Evolutionary conservation across 2,888 invertebrate genomes (phyloP), one percentile per base, ranked within the genome.

Genomic region (Hyposoter didymator): DNA sequence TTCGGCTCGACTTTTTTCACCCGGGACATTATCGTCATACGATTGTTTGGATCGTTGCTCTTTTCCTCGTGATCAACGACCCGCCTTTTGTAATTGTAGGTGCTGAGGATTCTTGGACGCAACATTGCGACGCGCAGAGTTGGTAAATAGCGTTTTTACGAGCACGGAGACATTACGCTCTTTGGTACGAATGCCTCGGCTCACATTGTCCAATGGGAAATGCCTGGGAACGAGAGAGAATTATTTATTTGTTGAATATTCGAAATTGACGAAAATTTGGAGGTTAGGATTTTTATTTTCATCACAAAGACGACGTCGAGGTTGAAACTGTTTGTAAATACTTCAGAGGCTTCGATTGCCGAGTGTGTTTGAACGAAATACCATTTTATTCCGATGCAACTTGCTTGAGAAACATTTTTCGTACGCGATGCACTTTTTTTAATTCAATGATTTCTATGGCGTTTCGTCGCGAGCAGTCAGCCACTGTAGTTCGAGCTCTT

Each of bases 31-130:
- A n/a, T 17, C 22, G 28, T 19, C 7, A 28, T 14, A 43, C 17
- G n/a, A 19, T 14, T 10, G 6, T 14, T 6, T 14, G 6, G 2
- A 4, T 32, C 6, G 2, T 66, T 22, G 5, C 49, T 19, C 39
- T 47, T 49, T 66, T n/a, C 49, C 14, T 47, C 32, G 6, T 47
- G 32, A 19, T 66, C 22, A 0, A 2, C 17, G 0, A 62, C 22
- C 35, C 8, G 73, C 12, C 32, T 6, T 10, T 52, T 78, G 19
- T 35, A 1, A 43, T 76, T 52, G 7, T 52, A 35, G 12, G 66
- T 70, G 12, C 64, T 74, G 5, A 75, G 64, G 39, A 82, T 85
- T 52, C 85, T 32, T n/a, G 82, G 69, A 43, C 70, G 82, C 17
- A 70, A 39, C 82, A 81, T 82, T 10, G 14, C 12, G 10, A 64